These are phyloP conservation scores for Cephalopterus ornatus DNA, from an alignment of 2,113 vertebrate species.

Conservation along the genomic window DNA sequence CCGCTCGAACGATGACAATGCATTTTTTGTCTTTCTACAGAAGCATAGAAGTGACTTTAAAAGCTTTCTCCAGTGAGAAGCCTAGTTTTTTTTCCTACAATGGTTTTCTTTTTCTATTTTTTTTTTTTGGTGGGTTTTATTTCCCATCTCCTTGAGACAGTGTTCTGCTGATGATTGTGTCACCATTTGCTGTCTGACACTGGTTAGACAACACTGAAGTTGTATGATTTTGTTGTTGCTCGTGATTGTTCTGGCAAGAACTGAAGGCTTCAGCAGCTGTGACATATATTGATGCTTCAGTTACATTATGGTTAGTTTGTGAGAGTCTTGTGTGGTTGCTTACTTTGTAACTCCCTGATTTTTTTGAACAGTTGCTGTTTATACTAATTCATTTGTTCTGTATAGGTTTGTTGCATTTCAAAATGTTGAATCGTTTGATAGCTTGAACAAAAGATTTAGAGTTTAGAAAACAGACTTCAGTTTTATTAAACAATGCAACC, in stretches of 20 bases:
- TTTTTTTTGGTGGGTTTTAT: background rate
- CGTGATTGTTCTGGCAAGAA: background rate
- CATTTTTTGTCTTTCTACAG: conserved; percentile 26
- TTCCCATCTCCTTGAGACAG: background rate
- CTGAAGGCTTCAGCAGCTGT: background rate
- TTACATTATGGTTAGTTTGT: background rate
- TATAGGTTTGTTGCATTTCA: background rate
- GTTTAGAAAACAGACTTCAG: background rate
- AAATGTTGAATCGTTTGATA: background rate
- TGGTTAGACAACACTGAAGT: background rate
- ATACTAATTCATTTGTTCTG: background rate
- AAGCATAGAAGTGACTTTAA: background rate
- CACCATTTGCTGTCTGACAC: background rate
- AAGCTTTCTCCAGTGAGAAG: background rate
- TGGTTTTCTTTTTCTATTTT: background rate
- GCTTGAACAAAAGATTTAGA: background rate
- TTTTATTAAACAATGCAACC: background rate
- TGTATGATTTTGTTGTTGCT: background rate
- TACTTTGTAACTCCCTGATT: background rate
- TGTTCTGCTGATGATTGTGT: background rate
- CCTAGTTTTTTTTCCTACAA: background rate
- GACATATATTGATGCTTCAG: background rate
- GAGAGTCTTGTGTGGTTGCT: background rate
- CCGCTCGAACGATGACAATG: conserved; percentile 45
- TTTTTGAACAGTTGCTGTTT: background rate